Base-by-base conservation (phyloP, 2,113 vertebrate species). In the Microcebus griseorufus region DNA sequence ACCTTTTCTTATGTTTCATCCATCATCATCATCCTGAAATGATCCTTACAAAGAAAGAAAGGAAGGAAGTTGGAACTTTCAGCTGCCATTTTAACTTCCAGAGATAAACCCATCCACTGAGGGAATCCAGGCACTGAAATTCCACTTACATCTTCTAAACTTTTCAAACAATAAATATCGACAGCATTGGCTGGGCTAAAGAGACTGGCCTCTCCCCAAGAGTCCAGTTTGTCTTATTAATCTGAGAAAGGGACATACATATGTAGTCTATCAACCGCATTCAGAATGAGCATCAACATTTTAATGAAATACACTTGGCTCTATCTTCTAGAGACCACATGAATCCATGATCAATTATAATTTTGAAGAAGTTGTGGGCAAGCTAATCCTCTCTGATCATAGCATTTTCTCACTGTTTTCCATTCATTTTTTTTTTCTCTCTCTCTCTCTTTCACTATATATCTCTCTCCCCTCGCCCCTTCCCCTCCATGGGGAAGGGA, bases 271-370 rank as follows among this genome's bases (percentile, higher is more conserved):
- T 92, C 37, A 62, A 17, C 62, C 92, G 96, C 90, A 70, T 91
- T 96, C 91, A 80, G 87, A 97, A 58, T 10, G 78, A 65, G 58
- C 67, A 95, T 80, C 83, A 93, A 62, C 75, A 87, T 55, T 37
- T 81, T 20, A 39, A 95, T 95, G 76, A 96, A 96, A 97, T 96
- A 48, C 0, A 86, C 93, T 70, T 86, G 88, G 45, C 17, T 60
- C 0, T 37, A 45, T 94, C 62, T 92, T 96, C 45, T 32, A 55
- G 82, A 93, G 83, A 96, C 9, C 82, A 37, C 32, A 25, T 39
- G 45, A 89, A 72, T 81, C 55, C 27, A 55, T 42, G 72, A 86
- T 86, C 64, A 95, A 37, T 93, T 69, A 82, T 48, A 78, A 32
- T 92, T 93, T 80, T 89, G 79, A 62, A 87, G 37, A 60, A 67